Conservation (phyloP, 2,113 vertebrate species). For the Myocastor coypus region DNA sequence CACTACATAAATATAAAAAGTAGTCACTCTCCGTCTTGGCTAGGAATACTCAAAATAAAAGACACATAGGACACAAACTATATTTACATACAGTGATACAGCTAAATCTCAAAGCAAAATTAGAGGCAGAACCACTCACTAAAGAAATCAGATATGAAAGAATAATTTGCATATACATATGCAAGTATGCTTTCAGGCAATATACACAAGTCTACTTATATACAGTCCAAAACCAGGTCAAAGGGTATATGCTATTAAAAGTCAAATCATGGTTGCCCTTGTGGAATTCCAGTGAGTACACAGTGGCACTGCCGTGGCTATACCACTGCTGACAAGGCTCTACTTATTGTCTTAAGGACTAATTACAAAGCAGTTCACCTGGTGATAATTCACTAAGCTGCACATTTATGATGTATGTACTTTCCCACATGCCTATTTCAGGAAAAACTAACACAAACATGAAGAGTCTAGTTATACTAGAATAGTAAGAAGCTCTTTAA, state of each 20-base stretch:
- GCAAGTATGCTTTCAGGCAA: neutral
- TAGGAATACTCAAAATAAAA: constrained; percentile 1
- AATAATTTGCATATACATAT: neutral
- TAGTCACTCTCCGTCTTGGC: neutral
- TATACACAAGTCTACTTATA: neutral
- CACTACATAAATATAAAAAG: constrained; percentile 18
- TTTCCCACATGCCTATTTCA: neutral
- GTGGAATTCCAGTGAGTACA: neutral
- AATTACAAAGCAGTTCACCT: neutral
- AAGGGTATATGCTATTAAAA: neutral
- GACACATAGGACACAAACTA: neutral
- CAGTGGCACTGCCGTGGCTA: neutral
- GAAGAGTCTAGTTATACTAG: neutral
- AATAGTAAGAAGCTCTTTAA: neutral
- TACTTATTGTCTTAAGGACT: neutral
- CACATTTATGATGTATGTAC: neutral
- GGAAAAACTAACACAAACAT: neutral
- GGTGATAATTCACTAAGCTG: neutral
- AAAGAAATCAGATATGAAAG: constrained; percentile 44
- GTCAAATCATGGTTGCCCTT: neutral
- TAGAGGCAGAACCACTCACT: neutral
- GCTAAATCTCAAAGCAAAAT: neutral
- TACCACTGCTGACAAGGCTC: neutral
- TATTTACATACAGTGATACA: neutral
- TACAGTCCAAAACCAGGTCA: constrained; percentile 7